Evolutionary conservation across 2,113 vertebrate genomes (phyloP), one percentile per base, ranked within the genome.

Genomic region (Cromileptes altivelis): DNA sequence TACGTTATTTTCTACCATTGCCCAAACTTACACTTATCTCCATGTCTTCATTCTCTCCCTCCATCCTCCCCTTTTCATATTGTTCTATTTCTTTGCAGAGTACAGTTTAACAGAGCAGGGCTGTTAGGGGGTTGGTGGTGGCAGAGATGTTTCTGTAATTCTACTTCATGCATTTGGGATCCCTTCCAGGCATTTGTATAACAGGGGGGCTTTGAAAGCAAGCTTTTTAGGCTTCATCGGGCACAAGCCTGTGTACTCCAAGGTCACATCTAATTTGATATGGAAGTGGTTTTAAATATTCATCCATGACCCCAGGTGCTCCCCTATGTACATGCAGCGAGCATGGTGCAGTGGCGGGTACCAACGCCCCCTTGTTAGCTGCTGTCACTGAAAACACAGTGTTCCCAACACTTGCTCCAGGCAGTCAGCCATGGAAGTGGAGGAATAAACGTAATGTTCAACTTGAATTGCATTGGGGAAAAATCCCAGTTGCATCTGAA

Each of bases 221-320:
- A 91, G 90, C 70, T 74, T 88, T 93, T 91, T 74, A 89, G 77
- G 88, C 68, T 89, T 88, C 65, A 64, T 77, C 62, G 58, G 81
- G 75, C 86, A 89, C 72, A 63, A 69, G 72, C 61, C 78, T 84
- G 74, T 84, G 82, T 78, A 85, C 83, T 91, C 88, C 90, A 94
- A 94, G 91, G 94, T 94, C 92, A 93, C 79, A 49, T 85, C 88
- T 93, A 93, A 94, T 94, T 94, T 88, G 87, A 92, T 87, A 78
- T 81, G 82, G 85, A 89, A 88, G 82, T 68, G 80, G 42, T 91
- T 88, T 94, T 85, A 92, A 95, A 94, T 93, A 95, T 94, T 94
- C 90, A 94, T 92, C 88, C 78, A 62, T 92, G 90, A 92, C 93
- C 91, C 86, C 80, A 70, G 88, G 91, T 92, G 90, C 72, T 92